Evolutionary conservation across 2,797 vertebrate genomes (phyloP), one percentile per base, ranked within the genome.

Genomic region (Nyctibius grandis): DNA sequence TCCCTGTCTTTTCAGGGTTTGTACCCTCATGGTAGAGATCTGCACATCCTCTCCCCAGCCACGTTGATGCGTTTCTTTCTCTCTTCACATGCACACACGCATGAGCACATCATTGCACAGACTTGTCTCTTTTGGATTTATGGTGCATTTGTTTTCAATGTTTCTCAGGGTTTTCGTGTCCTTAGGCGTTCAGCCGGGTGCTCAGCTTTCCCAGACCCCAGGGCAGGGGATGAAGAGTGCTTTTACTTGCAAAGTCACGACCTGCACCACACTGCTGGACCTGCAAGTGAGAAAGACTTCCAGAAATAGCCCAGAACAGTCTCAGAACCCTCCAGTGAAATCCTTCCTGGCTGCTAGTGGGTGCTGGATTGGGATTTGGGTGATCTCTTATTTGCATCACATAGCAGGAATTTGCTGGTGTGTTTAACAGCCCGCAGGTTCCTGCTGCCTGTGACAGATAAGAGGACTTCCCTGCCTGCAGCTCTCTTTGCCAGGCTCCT

Each of bases 81-180:
- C 36, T 56, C 6, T 6, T 33, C 33, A 45, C 9, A 11, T 3
- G 7, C 22, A 56, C 6, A 19, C 6, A 13, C 0, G 0, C 12
- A 11, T 15, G 48, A 76, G 51, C 25, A n/a, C 28, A 15, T 47
- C 21, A 9, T 56, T 64, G n/a, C 16, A n/a, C 22, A 16, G 34
- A 25, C 17, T 12, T 38, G 10, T 40, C 13, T 12, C 11, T 70
- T 94, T 92, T 74, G 53, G 16, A 44, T 67, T 85, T 73, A 29
- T 9, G 8, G 22, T 65, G 33, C 10, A 7, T 53, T 90, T 77
- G 4, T 16, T 77, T 53, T 54, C 33, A 36, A 7, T 51, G n/a
- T 9, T 81, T 81, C 73, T 84, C 31, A 74, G 65, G 9, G 14
- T 60, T 18, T 57, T 47, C 56, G 9, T 16, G 15, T 60, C 22